Conservation (phyloP, 2,797 vertebrate genomes). For the Danio tinwini region DNA sequence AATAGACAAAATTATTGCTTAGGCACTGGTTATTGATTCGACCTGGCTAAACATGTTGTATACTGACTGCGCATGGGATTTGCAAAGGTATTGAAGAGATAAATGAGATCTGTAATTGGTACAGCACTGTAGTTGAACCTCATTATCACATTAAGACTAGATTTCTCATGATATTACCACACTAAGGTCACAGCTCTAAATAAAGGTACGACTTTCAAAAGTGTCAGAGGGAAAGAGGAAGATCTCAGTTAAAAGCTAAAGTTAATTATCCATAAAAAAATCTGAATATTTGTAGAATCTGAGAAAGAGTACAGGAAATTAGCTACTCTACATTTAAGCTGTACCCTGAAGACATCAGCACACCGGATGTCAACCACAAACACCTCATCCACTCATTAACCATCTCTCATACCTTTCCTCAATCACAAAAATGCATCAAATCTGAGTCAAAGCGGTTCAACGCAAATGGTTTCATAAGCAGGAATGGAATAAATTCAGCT, state of each 20-base stretch:
- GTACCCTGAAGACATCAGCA: conserved; percentile 33
- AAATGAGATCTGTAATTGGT: neutral
- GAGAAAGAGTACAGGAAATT: conserved; percentile 44
- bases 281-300: conserved; percentile 15
- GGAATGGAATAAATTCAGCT: neutral
- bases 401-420: neutral
- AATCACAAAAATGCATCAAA: conserved; percentile 27
- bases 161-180: neutral
- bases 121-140: conserved; percentile 10
- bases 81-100: neutral
- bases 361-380: conserved; percentile 52
- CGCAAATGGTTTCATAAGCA: neutral
- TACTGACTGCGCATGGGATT: neutral
- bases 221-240: neutral
- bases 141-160: conserved; percentile 18
- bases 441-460: neutral
- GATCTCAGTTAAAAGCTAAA: neutral
- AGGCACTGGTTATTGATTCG: neutral
- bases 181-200: conserved; percentile 19
- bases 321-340: conserved; percentile 23
- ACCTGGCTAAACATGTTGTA: neutral
- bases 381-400: conserved; percentile 39
- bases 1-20: neutral
- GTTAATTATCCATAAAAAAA: neutral
- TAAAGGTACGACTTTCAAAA: neutral